Conservation (phyloP, 2,888 invertebrate species). For the Drosophila rellima region DNA sequence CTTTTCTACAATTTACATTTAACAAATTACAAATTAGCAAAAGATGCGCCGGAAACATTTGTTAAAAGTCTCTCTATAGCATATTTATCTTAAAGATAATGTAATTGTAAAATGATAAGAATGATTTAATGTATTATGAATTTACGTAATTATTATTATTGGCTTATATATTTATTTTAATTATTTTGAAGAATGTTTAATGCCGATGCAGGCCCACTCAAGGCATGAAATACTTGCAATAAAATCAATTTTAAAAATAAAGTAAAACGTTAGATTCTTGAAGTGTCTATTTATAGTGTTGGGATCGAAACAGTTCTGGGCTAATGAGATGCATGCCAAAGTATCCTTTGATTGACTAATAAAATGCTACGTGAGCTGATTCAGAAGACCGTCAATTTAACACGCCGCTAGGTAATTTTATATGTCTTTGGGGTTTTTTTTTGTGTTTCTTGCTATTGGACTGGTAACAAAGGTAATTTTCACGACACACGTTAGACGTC, state of each 20-base stretch:
- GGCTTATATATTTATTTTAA: no score
- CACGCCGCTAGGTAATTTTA: conserved; percentile 66
- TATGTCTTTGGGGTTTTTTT: conserved; percentile 36
- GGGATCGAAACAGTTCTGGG: not conserved
- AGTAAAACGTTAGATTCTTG: not conserved
- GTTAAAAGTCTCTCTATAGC: not conserved
- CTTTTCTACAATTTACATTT: conserved; percentile 3
- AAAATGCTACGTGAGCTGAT: conserved; percentile 83
- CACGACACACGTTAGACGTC: conserved; percentile 6
- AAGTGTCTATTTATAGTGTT: not conserved
- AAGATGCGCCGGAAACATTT: conserved; percentile 1
- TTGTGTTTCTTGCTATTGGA: no score
- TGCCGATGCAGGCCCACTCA: no score
- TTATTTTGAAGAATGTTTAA: not conserved
- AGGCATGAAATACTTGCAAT: not conserved
- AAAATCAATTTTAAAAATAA: not conserved
- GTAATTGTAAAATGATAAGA: not conserved
- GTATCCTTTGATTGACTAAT: conserved; percentile 84
- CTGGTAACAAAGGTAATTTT: conserved; percentile 69
- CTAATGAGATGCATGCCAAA: conserved; percentile 75
- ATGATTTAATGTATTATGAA: not conserved
- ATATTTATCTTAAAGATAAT: not conserved
- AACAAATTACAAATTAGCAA: conserved; percentile 29
- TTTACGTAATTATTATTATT: no score
- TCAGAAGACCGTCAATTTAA: conserved; percentile 62